A percentile compares a stretch with the other conserved stretches of the same genome.
Conservation (phyloP, 1,140 invertebrate species). For the Odontomachus brunneus region DNA sequence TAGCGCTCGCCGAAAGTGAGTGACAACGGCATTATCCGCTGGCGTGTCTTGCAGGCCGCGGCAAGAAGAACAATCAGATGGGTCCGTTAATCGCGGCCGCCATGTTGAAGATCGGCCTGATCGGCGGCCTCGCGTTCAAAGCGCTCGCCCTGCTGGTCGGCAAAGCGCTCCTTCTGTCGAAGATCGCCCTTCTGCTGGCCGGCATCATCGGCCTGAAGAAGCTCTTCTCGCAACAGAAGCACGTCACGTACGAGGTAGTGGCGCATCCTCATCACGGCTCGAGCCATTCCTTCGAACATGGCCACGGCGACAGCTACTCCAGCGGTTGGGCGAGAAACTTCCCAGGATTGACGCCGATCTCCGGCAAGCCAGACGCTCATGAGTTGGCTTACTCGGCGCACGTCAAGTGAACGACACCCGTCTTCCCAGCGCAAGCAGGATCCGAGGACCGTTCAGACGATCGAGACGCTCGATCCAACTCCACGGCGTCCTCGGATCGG, state of each 20-base stretch:
- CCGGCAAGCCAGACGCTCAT: constrained; percentile 85
- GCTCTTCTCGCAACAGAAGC: constrained; percentile 90
- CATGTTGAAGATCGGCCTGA: constrained; percentile 91
- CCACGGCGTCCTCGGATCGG: background rate
- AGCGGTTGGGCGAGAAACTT: constrained; percentile 88
- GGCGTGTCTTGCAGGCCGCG: constrained; percentile 85
- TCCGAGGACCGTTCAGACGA: background rate
- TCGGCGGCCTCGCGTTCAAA: constrained; percentile 92
- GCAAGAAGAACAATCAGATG: constrained; percentile 91
- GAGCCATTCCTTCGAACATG: constrained; percentile 83
- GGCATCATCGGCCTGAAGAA: constrained; percentile 93
- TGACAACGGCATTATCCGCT: constrained; percentile 9
- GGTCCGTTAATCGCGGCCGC: constrained; percentile 91
- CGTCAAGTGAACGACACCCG: constrained; percentile 67
- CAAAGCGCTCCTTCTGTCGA: constrained; percentile 93
- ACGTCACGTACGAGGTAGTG: constrained; percentile 91
- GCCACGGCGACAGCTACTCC: constrained; percentile 85
- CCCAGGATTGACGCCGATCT: constrained; percentile 83
- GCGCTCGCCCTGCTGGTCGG: constrained; percentile 92
- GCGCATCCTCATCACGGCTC: constrained; percentile 88
- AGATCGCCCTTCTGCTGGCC: constrained; percentile 92
- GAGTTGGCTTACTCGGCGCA: constrained; percentile 89
- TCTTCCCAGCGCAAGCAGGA: background rate
- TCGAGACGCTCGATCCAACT: background rate
- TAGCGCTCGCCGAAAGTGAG: constrained; percentile 48